These are phyloP conservation scores for Spialia ferax DNA, from an alignment of 2,888 invertebrate genomes.

Conservation along the genomic window DNA sequence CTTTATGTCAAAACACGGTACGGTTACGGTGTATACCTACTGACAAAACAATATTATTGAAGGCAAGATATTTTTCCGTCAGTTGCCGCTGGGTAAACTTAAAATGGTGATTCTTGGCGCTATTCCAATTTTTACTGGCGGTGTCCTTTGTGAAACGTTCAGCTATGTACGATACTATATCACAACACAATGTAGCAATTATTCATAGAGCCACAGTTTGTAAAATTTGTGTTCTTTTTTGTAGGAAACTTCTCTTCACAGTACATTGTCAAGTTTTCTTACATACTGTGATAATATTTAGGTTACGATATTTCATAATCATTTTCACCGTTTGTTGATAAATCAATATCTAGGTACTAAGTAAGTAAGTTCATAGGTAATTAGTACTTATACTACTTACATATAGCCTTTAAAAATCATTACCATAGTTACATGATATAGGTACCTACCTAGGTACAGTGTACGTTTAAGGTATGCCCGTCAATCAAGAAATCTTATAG, in stretches of 20 bases:
- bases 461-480: no score
- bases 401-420: no score
- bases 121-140: constrained; percentile 27
- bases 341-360: no score
- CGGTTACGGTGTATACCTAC: not conserved
- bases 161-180: constrained; percentile 50
- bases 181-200: constrained; percentile 46
- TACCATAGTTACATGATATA: no score
- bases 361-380: no score
- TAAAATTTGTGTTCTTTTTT: constrained; percentile 21
- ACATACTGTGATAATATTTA: not conserved
- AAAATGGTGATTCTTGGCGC: constrained; percentile 30
- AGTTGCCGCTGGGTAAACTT: constrained; percentile 27
- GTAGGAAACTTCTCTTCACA: constrained; percentile 4
- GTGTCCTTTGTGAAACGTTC: constrained; percentile 57
- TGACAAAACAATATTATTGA: constrained; percentile 36
- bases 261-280: not conserved
- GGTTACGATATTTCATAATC: no score
- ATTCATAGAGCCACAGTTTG: constrained; percentile 34
- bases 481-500: no score
- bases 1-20: constrained; percentile 1
- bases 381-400: no score
- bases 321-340: no score
- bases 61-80: constrained; percentile 31
- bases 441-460: no score